Percentiles rank a stretch among this genome's conserved stretches.
Conservation (phyloP, 2,797 vertebrate genomes). For the Syncerus caffer region DNA sequence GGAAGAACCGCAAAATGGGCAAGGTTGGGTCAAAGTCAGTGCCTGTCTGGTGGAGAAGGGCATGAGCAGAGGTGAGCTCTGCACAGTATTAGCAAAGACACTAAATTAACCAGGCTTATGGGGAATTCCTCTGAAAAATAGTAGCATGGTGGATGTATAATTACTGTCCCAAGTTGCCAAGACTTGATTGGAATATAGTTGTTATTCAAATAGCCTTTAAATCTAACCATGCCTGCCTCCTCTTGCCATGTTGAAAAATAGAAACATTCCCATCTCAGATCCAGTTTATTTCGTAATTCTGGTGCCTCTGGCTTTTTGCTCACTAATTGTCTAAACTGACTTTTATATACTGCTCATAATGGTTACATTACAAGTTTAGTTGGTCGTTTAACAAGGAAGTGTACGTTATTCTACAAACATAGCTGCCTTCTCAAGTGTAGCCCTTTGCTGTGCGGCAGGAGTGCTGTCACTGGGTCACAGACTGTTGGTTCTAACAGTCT, state of each 20-base stretch:
- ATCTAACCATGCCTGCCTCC: not conserved
- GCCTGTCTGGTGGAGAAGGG: not conserved
- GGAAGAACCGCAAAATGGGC: not conserved
- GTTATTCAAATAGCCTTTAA: constrained; percentile 28
- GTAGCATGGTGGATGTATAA: not conserved
- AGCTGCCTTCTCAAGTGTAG: not conserved
- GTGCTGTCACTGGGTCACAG: accelerated
- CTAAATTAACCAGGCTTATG: not conserved
- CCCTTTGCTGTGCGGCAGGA: not conserved
- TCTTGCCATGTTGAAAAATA: not conserved
- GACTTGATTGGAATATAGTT: constrained; percentile 26
- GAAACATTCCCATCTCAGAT: not conserved
- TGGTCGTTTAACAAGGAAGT: constrained; percentile 11
- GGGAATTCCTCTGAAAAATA: constrained; percentile 31
- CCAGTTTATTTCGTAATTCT: not conserved
- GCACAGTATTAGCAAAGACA: not conserved
- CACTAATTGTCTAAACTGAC: constrained; percentile 27
- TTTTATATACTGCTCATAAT: constrained; percentile 25
- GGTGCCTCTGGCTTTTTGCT: not conserved
- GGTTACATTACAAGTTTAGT: constrained; percentile 42
- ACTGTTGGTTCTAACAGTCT: not conserved
- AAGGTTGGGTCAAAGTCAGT: not conserved
- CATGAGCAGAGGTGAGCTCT: not conserved
- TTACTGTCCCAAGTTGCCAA: constrained; percentile 44
- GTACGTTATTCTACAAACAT: not conserved